Base-by-base conservation (phyloP, 2,888 invertebrate species). In the Esperia sulphurella region DNA sequence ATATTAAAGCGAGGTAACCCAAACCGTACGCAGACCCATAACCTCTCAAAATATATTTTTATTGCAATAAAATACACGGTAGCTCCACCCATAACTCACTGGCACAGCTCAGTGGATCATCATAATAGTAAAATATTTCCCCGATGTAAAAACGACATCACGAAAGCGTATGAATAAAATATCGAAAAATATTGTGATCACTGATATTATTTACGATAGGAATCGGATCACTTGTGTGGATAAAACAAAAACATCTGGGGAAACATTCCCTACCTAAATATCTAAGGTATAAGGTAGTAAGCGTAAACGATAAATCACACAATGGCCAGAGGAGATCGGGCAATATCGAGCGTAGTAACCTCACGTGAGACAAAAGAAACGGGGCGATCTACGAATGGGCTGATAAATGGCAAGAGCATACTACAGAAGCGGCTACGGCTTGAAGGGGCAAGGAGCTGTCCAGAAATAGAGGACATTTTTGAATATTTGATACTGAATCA, bases 301-400 rank as follows among this genome's bases (percentile, higher is more conserved):
- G 58, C 54, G 63, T 59, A 61, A 57, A 61, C 65, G 54, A 75
- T 80, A 81, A 79, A 77, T 81, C 76, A 78, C 58, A 64, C 59
- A 64, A 66, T 61, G 55, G 56, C 61, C 59, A 52, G 54, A 58
- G 60, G 58, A 31, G 35, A 35, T 5, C 21, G 60, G 52, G 59
- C 63, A 54, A 59, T 65, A 64, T 65, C 64, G 61, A 62, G 61
- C 29, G 53, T 53, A 67, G 66, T 64, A 56, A 59, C 59, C 61
- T 57, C 66, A 71, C 65, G 63, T 68, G 66, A 75, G 65, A 75
- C 79, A 75, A 75, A 75, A 65, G 71, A 61, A 63, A 59, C 57
- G 54, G 56, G 61, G 57, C 58, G 46, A 59, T 50, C 47, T 58
- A 55, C 65, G 65, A 57, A 50, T 43, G 52, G 63, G 54, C 59